Percentiles rank a stretch among this genome's conserved stretches.
phyloP scores from a whole-genome alignment of 2,113 vertebrate genomes.

The Prunella fulvescens region DNA sequence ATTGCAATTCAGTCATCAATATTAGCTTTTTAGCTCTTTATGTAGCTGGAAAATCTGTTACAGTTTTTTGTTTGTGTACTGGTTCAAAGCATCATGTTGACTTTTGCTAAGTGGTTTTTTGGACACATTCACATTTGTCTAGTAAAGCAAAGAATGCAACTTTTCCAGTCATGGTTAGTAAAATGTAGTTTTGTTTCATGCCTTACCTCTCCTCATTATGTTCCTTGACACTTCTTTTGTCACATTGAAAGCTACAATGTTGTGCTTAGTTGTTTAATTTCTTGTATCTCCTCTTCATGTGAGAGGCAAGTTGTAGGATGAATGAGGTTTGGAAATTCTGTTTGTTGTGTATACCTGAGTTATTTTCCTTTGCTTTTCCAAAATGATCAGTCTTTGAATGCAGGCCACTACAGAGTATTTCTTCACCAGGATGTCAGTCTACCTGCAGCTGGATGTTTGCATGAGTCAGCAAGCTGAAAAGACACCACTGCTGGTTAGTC shows the following conservation, averaged over 20 bases:
- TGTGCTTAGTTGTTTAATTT: background rate
- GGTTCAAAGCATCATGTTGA: background rate
- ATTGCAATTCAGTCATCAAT: background rate
- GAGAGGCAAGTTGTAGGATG: background rate
- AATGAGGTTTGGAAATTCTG: background rate
- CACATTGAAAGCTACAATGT: accelerated
- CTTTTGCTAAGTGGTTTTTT: background rate
- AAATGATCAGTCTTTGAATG: background rate
- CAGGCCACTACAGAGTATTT: background rate
- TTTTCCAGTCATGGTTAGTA: background rate
- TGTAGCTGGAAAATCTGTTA: background rate
- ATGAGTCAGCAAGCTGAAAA: background rate
- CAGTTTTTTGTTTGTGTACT: background rate
- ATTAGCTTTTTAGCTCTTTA: background rate
- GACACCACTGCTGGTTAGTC: background rate
- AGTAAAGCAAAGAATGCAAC: background rate
- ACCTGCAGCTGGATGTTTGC: background rate
- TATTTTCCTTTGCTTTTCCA: background rate
- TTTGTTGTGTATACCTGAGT: background rate
- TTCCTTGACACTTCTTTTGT: background rate
- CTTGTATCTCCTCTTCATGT: background rate
- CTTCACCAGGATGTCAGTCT: background rate
- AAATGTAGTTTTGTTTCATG: background rate
- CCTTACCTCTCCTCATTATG: background rate
- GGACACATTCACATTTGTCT: background rate